Percentiles rank a stretch among this genome's conserved stretches.
phyloP scores from a whole-genome alignment of 2,888 invertebrate genomes.

The Helobdella robusta region DNA sequence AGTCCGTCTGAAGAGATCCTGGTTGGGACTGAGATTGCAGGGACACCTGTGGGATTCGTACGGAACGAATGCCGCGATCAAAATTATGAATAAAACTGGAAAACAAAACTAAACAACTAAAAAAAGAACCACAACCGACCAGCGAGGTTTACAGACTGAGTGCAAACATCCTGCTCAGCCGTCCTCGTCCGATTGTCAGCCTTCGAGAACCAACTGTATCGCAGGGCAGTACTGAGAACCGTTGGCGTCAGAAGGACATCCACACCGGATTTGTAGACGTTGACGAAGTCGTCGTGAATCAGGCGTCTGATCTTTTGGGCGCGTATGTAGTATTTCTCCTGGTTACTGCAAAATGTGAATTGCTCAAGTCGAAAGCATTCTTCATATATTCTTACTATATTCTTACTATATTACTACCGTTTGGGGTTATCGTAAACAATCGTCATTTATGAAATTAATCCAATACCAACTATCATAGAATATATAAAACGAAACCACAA shows the following conservation, averaged over 20 bases:
- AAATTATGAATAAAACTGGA: not conserved
- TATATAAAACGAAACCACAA: too few relatives aligned
- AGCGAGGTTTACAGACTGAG: slow-evolving; percentile 92
- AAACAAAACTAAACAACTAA: not conserved
- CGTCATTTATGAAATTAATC: too few relatives aligned
- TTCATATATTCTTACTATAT: too few relatives aligned
- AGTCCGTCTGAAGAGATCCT: slow-evolving; percentile 62
- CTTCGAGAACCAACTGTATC: slow-evolving; percentile 63
- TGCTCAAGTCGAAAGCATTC: too few relatives aligned
- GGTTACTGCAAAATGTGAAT: slow-evolving; percentile 60
- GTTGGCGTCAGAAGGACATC: slow-evolving; percentile 84
- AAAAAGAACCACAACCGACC: slow-evolving; percentile 53
- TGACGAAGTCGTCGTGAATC: slow-evolving; percentile 74
- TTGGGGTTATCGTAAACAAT: too few relatives aligned
- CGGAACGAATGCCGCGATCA: not conserved
- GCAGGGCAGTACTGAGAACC: slow-evolving; percentile 74
- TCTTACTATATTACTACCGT: too few relatives aligned
- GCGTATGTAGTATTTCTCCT: slow-evolving; percentile 77
- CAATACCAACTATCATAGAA: too few relatives aligned
- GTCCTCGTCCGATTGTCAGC: slow-evolving; percentile 77
- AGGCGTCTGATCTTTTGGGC: slow-evolving; percentile 78
- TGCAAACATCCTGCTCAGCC: slow-evolving; percentile 82
- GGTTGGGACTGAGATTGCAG: slow-evolving; percentile 77
- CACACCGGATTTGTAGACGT: slow-evolving; percentile 62
- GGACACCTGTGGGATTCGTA: slow-evolving; percentile 56